phyloP scores from a whole-genome alignment of 2,797 vertebrate species.

The Phoeniculus purpureus region DNA sequence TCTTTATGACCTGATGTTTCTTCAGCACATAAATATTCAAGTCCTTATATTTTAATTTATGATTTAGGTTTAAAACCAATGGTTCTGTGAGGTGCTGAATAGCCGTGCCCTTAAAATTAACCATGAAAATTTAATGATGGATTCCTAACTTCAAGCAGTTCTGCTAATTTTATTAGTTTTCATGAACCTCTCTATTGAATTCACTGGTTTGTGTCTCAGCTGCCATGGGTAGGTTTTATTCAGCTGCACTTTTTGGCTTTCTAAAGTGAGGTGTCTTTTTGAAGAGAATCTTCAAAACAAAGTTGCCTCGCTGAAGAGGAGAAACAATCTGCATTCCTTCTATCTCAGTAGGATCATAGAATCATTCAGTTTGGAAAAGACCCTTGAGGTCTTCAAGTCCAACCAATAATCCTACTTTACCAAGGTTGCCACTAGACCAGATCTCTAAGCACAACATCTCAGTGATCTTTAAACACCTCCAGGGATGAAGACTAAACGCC shows the following conservation, averaged over 20 bases:
- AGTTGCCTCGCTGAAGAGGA: not conserved
- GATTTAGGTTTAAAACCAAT: conserved; percentile 39
- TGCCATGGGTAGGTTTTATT: not conserved
- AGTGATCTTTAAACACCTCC: no score
- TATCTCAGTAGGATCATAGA: not conserved
- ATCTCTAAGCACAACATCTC: no score
- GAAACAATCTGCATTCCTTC: not conserved
- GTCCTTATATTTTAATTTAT: conserved; percentile 29
- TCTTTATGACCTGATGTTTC: conserved; percentile 58
- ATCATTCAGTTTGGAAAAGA: no score
- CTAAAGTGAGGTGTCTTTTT: not conserved
- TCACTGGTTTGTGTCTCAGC: not conserved
- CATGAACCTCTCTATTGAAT: not conserved
- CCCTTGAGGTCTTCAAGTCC: no score
- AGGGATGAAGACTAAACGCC: no score
- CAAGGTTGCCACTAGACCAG: no score
- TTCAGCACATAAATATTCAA: conserved; percentile 57
- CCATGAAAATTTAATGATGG: conserved; percentile 1
- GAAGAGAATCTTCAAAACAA: not conserved
- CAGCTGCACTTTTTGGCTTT: not conserved
- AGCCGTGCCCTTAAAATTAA: conserved; percentile 34
- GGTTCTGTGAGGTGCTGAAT: conserved; percentile 18
- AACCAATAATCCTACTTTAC: no score
- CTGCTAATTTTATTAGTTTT: not conserved
- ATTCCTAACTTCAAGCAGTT: conserved; percentile 5